These are phyloP conservation scores for Aspidapion aeneum DNA, from an alignment of 2,888 invertebrate species.

Conservation along the genomic window DNA sequence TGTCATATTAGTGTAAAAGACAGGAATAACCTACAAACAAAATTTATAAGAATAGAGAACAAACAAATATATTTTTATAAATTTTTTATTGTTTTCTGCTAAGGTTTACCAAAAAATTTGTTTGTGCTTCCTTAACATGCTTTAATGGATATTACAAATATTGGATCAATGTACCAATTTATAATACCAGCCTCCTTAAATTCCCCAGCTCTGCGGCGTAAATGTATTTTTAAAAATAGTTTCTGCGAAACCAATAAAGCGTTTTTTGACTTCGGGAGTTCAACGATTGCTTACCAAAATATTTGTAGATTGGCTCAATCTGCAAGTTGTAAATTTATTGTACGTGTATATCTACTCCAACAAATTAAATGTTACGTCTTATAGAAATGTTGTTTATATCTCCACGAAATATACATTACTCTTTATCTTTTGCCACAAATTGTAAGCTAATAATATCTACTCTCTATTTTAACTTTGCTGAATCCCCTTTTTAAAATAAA, in stretches of 20 bases:
- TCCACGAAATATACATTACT: neutral
- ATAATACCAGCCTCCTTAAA: neutral
- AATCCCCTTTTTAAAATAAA: too few species aligned
- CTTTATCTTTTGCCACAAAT: neutral
- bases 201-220: too few species aligned
- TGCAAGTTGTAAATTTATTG: neutral
- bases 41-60: too few species aligned
- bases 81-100: too few species aligned
- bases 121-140: too few species aligned
- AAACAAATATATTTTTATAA: too few species aligned
- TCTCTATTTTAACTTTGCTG: too few species aligned
- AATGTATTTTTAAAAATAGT: slow-evolving; percentile 5
- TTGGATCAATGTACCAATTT: neutral
- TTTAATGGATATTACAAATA: too few species aligned
- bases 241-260: slow-evolving; percentile 31
- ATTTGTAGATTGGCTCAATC: slow-evolving; percentile 7
- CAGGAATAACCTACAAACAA: too few species aligned
- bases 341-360: neutral
- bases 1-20: too few species aligned
- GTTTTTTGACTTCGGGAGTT: slow-evolving; percentile 34
- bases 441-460: too few species aligned
- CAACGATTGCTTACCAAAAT: slow-evolving; percentile 28
- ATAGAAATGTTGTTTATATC: neutral
- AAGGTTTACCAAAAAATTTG: too few species aligned
- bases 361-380: neutral